Base-by-base conservation (phyloP, 2,113 vertebrate species). In the Spilogale gracilis region DNA sequence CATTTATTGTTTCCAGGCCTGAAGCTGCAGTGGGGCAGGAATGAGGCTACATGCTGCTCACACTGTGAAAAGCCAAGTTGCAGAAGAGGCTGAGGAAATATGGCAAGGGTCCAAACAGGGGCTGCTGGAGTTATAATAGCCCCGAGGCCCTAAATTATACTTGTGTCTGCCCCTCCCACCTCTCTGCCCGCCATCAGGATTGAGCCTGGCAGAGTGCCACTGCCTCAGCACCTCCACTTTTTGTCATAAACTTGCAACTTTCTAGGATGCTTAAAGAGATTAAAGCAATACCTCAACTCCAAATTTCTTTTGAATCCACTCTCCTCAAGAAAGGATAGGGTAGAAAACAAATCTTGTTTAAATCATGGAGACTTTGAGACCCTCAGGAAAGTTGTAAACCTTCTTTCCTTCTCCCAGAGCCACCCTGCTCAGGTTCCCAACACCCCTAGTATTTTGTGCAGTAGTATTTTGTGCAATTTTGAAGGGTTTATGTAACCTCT, bases 81-180 rank as follows among this genome's bases (percentile, higher is more conserved):
- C 58, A 86, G 21, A 94, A 73, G n/a, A 89, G 3, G 56, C 10
- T 78, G 27, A 60, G 27, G 76, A 60, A 74, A 79, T 3, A 50
- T 4, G 20, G 48, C 11, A 14, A 21, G 69, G 25, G 54, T 43
- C 32, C 23, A 27, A 6, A 3, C 13, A 45, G 38, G 38, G 5
- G 30, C 48, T 58, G 4, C 52, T 69, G 27, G 32, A 16, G 13
- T 74, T 74, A 3, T 0, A 20, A 25, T 1, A 23, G 50, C 63
- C 43, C 4, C 6, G 27, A 73, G 50, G 25, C 3, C 27, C 21
- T 56, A 30, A 52, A 43, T 23, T 54, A 18, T 48, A 23, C 1
- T 61, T 17, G 2, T 61, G 10, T 43, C 60, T 54, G 14, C 0
- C 30, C 10, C 2, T 4, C 32, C 2, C 52, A 18, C 7, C 13